Conservation (phyloP, 2,113 vertebrate species). For the Vulpes lagopus region DNA sequence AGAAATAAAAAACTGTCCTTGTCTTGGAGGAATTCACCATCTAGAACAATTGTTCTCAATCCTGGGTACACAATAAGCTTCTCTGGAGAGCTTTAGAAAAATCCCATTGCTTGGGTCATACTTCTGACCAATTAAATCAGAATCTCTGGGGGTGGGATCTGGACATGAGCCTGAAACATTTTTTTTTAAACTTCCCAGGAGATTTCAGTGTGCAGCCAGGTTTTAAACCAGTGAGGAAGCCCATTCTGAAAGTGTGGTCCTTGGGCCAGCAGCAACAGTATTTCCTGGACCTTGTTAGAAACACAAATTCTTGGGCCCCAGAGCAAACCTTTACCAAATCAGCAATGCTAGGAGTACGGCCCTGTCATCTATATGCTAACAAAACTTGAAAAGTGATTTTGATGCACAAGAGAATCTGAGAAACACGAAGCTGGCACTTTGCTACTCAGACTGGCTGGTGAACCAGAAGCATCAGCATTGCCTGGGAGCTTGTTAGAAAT, state of each 20-base stretch:
- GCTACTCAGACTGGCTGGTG: background rate
- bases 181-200: background rate
- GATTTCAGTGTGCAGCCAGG: background rate
- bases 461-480: accelerated
- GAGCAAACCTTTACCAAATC: background rate
- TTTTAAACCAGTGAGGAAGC: background rate
- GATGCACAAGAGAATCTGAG: background rate
- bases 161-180: background rate
- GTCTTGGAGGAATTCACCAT: background rate
- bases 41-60: background rate
- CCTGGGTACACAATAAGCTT: background rate
- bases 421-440: accelerated
- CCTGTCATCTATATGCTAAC: accelerated
- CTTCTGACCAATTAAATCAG: background rate
- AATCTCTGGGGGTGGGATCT: background rate
- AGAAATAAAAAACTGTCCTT: background rate
- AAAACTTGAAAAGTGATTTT: background rate
- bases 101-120: background rate
- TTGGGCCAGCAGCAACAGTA: background rate
- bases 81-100: background rate
- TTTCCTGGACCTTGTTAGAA: background rate
- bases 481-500: background rate
- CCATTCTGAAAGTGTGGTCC: background rate
- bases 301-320: background rate
- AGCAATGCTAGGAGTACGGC: background rate